Evolutionary conservation across 2,888 invertebrate genomes (phyloP).

Genomic region (Malthinus flaveolus): DNA sequence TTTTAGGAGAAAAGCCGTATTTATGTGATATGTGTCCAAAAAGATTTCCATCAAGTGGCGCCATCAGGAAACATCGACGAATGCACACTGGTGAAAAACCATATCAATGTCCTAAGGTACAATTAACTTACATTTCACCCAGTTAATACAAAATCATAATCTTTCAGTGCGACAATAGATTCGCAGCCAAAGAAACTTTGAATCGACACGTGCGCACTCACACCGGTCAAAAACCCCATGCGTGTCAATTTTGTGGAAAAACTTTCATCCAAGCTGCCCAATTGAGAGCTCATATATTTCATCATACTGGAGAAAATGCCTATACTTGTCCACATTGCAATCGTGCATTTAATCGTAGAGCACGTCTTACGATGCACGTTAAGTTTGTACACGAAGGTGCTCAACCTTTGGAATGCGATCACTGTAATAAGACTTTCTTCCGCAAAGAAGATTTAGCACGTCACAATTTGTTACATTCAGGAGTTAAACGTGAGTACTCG

Average conservation of each 20-base stretch:
- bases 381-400: constrained; percentile 67
- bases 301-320: constrained; percentile 71
- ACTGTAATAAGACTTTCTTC: constrained; percentile 63
- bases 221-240: constrained; percentile 62
- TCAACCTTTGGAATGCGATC: constrained; percentile 60
- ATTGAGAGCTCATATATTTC: constrained; percentile 75
- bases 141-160: constrained; percentile 6
- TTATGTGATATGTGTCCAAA: constrained; percentile 75
- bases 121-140: background rate
- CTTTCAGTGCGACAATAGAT: constrained; percentile 71
- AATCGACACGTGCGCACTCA: constrained; percentile 55
- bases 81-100: constrained; percentile 64
- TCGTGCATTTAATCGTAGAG: constrained; percentile 54
- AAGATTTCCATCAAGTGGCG: constrained; percentile 72
- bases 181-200: constrained; percentile 79
- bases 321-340: constrained; percentile 66
- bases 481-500: constrained; percentile 60
- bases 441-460: constrained; percentile 65
- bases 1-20: constrained; percentile 59
- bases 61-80: constrained; percentile 74
- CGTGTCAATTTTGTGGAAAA: constrained; percentile 70
- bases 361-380: constrained; percentile 60
- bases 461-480: constrained; percentile 62
- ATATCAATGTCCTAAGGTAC: constrained; percentile 59
- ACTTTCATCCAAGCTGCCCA: constrained; percentile 84